Conservation (phyloP, 2,888 invertebrate species). For the Euphydryas editha region DNA sequence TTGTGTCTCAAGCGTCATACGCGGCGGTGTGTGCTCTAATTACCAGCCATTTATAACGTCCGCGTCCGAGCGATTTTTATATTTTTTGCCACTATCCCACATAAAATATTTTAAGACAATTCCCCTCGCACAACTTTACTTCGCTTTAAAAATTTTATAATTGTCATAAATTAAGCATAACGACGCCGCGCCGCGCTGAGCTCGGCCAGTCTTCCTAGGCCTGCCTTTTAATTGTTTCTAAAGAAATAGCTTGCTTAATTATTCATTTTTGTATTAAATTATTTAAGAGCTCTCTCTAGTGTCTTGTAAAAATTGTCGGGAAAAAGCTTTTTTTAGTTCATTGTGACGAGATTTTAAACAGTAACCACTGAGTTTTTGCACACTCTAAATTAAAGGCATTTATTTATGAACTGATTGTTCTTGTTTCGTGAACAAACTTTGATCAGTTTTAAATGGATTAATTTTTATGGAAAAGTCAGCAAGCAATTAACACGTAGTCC, state of each 20-base stretch:
- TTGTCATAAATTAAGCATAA: constrained; percentile 51
- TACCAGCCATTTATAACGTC: constrained; percentile 76
- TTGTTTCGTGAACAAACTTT: not conserved
- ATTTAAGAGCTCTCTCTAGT: constrained; percentile 21
- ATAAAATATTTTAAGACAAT: constrained; percentile 67
- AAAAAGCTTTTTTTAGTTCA: constrained; percentile 10
- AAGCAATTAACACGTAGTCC: too few relatives aligned
- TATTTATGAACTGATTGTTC: not conserved
- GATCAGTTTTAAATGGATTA: too few relatives aligned
- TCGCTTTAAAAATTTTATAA: constrained; percentile 49
- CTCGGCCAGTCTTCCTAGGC: constrained; percentile 15
- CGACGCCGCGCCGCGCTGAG: constrained; percentile 31
- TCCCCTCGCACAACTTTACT: constrained; percentile 53
- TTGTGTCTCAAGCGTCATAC: constrained; percentile 47
- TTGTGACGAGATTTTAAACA: constrained; percentile 12
- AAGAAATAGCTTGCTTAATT: constrained; percentile 31
- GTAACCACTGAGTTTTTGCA: not conserved
- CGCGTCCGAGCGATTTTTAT: constrained; percentile 72
- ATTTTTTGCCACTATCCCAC: constrained; percentile 62
- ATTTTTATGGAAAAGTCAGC: too few relatives aligned
- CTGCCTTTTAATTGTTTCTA: constrained; percentile 36
- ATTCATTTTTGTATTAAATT: constrained; percentile 34
- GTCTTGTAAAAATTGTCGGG: constrained; percentile 14
- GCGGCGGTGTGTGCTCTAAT: constrained; percentile 68
- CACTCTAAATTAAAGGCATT: not conserved